Evolutionary conservation across 2,888 invertebrate genomes (phyloP), one percentile per base, ranked within the genome.

Genomic region (Steinernema hermaphroditum): DNA sequence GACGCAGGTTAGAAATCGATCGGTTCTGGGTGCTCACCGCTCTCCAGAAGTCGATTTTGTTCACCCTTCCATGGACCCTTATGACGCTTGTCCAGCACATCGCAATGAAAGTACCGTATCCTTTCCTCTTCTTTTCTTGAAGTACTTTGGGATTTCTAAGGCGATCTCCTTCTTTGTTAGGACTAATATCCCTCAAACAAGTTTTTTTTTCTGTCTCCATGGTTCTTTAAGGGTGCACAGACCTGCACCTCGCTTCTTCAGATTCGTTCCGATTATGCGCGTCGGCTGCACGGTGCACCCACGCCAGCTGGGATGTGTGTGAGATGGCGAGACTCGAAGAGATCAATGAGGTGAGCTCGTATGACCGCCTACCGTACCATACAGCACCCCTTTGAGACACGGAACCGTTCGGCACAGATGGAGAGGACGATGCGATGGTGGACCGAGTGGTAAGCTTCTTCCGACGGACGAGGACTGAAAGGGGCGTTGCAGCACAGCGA

Each of bases 391-490:
- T 27, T 6, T 43, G 29, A 82, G 82, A 94, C 95, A 0, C 90
- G 94, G 79, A 94, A 94, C 2, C 89, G 96, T 77, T 94, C 95
- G 19, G 92, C 94, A 0, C 96, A 97, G 88, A 97, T 97, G 97
- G 97, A 97, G 88, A 96, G 96, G 88, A 97, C 96, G 0, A 96
- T 97, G 96, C 80, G 95, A 74, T 97, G 96, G 96, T 97, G 92
- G 96, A 95, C 93, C 70, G 96, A 96, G 88, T 97, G 97, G n/a
- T n/a, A n/a, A n/a, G n/a, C n/a, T n/a, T n/a, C n/a, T n/a, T n/a
- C n/a, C n/a, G n/a, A n/a, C n/a, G n/a, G n/a, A n/a, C n/a, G n/a
- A n/a, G n/a, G n/a, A n/a, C n/a, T n/a, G n/a, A n/a, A n/a, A n/a
- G n/a, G n/a, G n/a, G n/a, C n/a, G n/a, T n/a, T n/a, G n/a, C n/a